Conservation (phyloP, 2,113 vertebrate genomes). For the Dromaius novaehollandiae region DNA sequence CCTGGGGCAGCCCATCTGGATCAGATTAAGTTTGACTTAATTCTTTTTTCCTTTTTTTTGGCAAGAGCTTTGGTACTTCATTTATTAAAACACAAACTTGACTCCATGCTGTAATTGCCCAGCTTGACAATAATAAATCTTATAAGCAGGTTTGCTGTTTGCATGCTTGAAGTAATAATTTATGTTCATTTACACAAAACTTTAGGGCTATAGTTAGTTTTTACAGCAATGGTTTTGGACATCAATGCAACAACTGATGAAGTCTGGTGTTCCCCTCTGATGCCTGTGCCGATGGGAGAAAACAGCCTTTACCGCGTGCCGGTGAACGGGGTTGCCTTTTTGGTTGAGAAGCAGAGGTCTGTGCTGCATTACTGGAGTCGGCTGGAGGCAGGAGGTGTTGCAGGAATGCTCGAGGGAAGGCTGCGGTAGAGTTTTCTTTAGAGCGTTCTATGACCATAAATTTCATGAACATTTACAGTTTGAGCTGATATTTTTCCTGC, state of each 20-base stretch:
- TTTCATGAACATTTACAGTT: neutral
- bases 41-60: conserved; percentile 11
- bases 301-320: fast-evolving
- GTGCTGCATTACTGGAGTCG: fast-evolving
- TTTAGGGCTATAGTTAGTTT: neutral
- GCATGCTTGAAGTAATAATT: neutral
- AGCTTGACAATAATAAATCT: conserved; percentile 56
- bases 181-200: neutral
- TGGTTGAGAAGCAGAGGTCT: neutral
- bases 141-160: conserved; percentile 16
- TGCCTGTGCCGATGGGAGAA: neutral
- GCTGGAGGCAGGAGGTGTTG: neutral
- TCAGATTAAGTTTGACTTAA: conserved; percentile 41
- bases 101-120: conserved; percentile 21
- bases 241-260: neutral
- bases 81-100: conserved; percentile 47
- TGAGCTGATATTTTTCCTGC: neutral
- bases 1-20: conserved; percentile 51
- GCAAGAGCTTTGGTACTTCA: conserved; percentile 16
- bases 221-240: neutral
- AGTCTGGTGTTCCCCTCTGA: neutral
- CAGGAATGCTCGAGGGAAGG: neutral
- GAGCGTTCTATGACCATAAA: neutral
- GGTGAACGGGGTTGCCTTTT: fast-evolving
- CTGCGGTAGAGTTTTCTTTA: neutral